Percentiles rank a stretch among this genome's conserved stretches.
These are phyloP conservation scores for Atta texana DNA, from an alignment of 1,140 invertebrate genomes.

Conservation along the genomic window DNA sequence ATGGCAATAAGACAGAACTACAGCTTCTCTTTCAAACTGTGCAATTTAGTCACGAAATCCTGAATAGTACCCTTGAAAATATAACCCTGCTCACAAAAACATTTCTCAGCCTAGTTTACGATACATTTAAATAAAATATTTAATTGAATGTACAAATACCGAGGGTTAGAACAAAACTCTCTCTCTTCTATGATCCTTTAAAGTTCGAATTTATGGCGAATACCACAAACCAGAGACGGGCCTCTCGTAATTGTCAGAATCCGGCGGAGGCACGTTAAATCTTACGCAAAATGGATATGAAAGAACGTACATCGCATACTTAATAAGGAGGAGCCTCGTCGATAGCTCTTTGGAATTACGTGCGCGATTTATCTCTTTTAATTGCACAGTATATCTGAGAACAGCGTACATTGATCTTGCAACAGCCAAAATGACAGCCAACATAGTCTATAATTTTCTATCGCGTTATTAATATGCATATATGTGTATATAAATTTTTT, in stretches of 20 bases:
- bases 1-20: slow-evolving; percentile 7
- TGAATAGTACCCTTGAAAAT: background rate
- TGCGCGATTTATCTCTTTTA: slow-evolving; percentile 43
- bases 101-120: background rate
- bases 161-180: background rate
- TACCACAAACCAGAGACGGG: background rate
- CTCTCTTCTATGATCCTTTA: background rate
- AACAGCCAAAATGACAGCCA: background rate
- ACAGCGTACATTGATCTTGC: slow-evolving; percentile 1
- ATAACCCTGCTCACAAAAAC: background rate
- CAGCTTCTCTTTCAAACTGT: slow-evolving; percentile 19
- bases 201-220: slow-evolving; percentile 28
- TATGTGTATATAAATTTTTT: background rate
- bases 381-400: background rate
- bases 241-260: slow-evolving; percentile 25
- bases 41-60: slow-evolving; percentile 19
- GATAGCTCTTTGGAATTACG: background rate
- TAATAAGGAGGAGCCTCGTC: slow-evolving; percentile 9
- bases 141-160: background rate
- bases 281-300: slow-evolving; percentile 14
- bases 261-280: slow-evolving; percentile 23
- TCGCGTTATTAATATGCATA: slow-evolving; percentile 1
- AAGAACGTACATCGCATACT: slow-evolving; percentile 33
- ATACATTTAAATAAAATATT: slow-evolving; percentile 22
- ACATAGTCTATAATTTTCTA: slow-evolving; percentile 5